Conservation (phyloP, 2,888 invertebrate genomes). For the Morpho deidamia region DNA sequence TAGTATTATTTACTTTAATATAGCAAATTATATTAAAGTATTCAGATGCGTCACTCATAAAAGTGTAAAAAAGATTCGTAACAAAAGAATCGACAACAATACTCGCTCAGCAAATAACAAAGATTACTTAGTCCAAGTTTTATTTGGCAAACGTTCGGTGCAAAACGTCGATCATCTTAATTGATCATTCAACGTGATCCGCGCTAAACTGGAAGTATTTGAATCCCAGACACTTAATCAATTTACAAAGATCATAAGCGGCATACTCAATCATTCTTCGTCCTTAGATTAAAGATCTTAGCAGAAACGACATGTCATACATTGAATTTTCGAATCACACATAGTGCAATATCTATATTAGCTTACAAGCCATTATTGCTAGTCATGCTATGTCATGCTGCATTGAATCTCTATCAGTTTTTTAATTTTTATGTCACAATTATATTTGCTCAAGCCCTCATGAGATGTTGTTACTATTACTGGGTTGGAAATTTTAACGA, state of each 20-base stretch:
- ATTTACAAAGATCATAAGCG: slow-evolving; percentile 58
- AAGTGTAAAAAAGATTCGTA: slow-evolving; percentile 2
- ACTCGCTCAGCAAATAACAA: slow-evolving; percentile 22
- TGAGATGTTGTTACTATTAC: too few species aligned
- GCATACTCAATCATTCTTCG: slow-evolving; percentile 53
- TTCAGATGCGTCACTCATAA: slow-evolving; percentile 1
- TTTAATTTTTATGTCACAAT: too few species aligned
- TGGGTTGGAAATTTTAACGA: too few species aligned
- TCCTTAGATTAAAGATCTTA: slow-evolving; percentile 13
- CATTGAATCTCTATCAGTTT: too few species aligned
- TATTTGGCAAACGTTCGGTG: slow-evolving; percentile 34
- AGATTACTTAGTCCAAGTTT: slow-evolving; percentile 28
- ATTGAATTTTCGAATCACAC: too few species aligned
- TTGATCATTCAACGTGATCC: slow-evolving; percentile 62
- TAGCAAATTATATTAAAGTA: background rate
- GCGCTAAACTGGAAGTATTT: slow-evolving; percentile 57
- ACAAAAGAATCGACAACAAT: slow-evolving; percentile 25
- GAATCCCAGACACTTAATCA: slow-evolving; percentile 66
- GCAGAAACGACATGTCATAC: background rate
- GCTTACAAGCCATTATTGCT: too few species aligned
- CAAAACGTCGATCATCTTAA: slow-evolving; percentile 62
- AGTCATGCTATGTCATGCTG: too few species aligned
- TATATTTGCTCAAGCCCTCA: too few species aligned
- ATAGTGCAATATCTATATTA: too few species aligned
- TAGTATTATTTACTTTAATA: too few species aligned